These are phyloP conservation scores for Potorous gilbertii DNA, from an alignment of 2,797 vertebrate species.

Conservation along the genomic window DNA sequence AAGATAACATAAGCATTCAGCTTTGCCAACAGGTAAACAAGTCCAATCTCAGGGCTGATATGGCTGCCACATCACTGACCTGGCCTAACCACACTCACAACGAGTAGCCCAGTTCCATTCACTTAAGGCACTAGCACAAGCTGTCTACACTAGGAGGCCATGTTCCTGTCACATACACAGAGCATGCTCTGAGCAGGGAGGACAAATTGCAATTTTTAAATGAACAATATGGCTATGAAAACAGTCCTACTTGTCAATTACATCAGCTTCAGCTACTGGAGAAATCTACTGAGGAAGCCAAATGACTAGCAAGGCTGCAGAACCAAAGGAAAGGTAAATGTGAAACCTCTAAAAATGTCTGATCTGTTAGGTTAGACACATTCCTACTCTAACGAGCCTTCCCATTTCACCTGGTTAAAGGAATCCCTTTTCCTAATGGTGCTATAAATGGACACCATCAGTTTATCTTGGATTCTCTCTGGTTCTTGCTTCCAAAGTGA, in stretches of 20 bases:
- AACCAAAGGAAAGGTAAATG: constrained; percentile 43
- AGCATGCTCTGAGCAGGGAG: constrained; percentile 1
- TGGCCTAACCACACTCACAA: background rate
- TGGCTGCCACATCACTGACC: too few species aligned
- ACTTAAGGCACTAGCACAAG: background rate
- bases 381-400: constrained; percentile 6
- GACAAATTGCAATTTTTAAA: constrained; percentile 45
- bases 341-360: constrained; percentile 35
- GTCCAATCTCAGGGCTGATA: background rate
- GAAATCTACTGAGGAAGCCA: constrained; percentile 6
- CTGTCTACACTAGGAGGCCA: background rate
- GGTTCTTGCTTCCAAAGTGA: background rate
- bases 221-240: constrained; percentile 8
- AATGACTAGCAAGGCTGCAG: constrained; percentile 11
- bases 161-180: background rate
- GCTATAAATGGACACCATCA: background rate
- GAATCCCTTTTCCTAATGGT: background rate
- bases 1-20: constrained; percentile 53
- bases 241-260: background rate
- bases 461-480: background rate
- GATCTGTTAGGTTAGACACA: constrained; percentile 15
- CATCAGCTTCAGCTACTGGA: background rate
- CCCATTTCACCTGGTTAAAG: background rate
- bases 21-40: constrained; percentile 29
- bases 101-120: background rate